Conservation (phyloP, 1,140 invertebrate species). For the Mylabris phalerata region DNA sequence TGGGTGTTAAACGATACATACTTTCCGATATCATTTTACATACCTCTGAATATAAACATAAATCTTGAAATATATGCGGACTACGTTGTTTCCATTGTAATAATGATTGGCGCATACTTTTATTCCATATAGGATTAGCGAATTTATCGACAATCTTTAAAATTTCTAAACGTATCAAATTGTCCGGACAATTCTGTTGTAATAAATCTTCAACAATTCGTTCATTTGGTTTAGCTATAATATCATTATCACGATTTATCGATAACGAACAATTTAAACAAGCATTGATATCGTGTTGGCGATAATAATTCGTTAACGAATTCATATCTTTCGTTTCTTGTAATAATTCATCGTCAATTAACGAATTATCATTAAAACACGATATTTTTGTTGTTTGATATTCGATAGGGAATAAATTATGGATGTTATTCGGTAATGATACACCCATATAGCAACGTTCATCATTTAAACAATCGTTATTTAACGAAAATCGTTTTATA, state of each 20-base stretch:
- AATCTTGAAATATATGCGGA: conserved; percentile 74
- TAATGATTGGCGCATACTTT: conserved; percentile 58
- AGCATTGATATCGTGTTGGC: neutral
- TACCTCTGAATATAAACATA: conserved; percentile 91
- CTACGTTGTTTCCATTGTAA: conserved; percentile 80
- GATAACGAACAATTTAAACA: neutral
- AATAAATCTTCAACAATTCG: neutral
- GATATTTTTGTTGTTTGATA: conserved; percentile 21
- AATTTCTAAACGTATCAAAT: conserved; percentile 40
- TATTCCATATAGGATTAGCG: conserved; percentile 61
- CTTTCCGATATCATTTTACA: conserved; percentile 69
- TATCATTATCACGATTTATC: neutral
- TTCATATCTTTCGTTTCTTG: conserved; percentile 1
- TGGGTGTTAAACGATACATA: conserved; percentile 72
- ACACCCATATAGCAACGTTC: conserved; percentile 66
- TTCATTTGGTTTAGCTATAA: neutral
- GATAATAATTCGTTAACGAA: neutral
- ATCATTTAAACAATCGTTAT: neutral
- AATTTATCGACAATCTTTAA: conserved; percentile 58
- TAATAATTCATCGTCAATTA: conserved; percentile 8
- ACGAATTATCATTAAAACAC: conserved; percentile 4
- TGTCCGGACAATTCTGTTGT: neutral
- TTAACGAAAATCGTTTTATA: conserved; percentile 4
- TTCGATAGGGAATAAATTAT: conserved; percentile 60
- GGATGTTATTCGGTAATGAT: conserved; percentile 62